Conservation (phyloP, 2,113 vertebrate species). For the Trinectes maculatus region DNA sequence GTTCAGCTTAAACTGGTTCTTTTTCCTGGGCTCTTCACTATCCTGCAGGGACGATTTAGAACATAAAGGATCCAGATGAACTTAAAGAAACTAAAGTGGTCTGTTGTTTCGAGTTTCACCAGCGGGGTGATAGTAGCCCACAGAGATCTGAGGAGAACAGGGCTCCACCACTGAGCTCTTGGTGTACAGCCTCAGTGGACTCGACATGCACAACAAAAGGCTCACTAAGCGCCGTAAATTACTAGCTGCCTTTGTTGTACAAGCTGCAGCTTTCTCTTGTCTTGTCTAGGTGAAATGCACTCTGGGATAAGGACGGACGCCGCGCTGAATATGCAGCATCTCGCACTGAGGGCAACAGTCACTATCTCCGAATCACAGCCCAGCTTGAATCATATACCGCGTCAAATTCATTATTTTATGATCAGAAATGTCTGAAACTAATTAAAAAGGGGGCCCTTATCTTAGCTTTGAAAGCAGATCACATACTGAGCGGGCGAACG, state of each 20-base stretch:
- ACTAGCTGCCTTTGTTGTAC: conserved; percentile 47
- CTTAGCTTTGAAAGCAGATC: conserved; percentile 55
- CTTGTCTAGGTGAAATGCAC: conserved; percentile 23
- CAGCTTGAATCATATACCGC: conserved; percentile 53
- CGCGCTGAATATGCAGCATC: conserved; percentile 23
- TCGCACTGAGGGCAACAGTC: conserved; percentile 48
- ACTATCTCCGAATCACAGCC: conserved; percentile 43
- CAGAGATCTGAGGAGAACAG: conserved; percentile 33
- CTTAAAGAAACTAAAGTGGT: not conserved
- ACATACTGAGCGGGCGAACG: conserved; percentile 60
- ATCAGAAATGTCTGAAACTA: conserved; percentile 53
- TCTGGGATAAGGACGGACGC: conserved; percentile 22
- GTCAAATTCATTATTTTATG: conserved; percentile 43
- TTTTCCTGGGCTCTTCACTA: not conserved
- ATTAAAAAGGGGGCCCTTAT: conserved; percentile 63
- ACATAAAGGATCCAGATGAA: not conserved
- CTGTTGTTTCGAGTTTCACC: not conserved
- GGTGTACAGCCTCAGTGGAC: conserved; percentile 2
- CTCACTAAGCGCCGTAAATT: conserved; percentile 35
- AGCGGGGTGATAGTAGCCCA: conserved; percentile 20
- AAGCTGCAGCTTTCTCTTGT: conserved; percentile 24
- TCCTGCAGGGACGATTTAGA: not conserved
- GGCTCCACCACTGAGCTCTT: conserved; percentile 9
- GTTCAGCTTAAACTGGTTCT: not conserved
- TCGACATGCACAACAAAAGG: conserved; percentile 21